Base-by-base conservation (phyloP, 1,140 invertebrate genomes). In the Cherax quadricarinatus region DNA sequence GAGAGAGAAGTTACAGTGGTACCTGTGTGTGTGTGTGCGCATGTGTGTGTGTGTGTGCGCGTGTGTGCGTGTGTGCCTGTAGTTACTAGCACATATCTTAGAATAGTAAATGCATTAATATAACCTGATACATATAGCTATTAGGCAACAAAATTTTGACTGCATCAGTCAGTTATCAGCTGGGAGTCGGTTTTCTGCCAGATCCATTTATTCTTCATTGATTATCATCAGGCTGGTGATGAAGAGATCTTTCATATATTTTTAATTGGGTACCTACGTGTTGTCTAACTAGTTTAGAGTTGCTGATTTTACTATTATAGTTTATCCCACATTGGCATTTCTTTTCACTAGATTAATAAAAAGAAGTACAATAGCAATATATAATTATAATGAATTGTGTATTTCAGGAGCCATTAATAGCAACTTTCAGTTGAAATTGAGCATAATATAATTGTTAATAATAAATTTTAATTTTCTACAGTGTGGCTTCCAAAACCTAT, bases 141-240 rank as follows among this genome's bases (percentile, higher is more conserved):
- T 48, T 60, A 83, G 81, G 81, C 81, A 83, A 30, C 81, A 14
- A 57, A 83, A 60, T 83, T 6, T 83, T 83, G 81, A 83, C 81
- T 83, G 81, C 51, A 83, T 83, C 81, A 83, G 81, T 83, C 81
- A 83, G 24, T 83, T 83, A 48, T 60, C 53, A 60, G 81, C 51
- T 83, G 70, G 70, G 70, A 24, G 24, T 24, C 24, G 1, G 12
- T 75, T 75, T 75, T 75, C 70, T 75, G 70, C 70, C 21, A 30
- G n/a, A 21, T 75, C 24, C 24, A 75, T 16, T 75, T 24, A 30
- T 24, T 5, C 70, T 24, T 75, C 70, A 75, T 24, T n/a, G n/a
- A 75, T 21, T 18, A 70, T 70, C 66, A 3, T 75, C 70, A 10
- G 9, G 70, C 9, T 75, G 70, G n/a, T 75, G n/a, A 75, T 1